Evolutionary conservation across 2,797 vertebrate species (phyloP), one percentile per base, ranked within the genome.

Genomic region (Chrosomus eos): DNA sequence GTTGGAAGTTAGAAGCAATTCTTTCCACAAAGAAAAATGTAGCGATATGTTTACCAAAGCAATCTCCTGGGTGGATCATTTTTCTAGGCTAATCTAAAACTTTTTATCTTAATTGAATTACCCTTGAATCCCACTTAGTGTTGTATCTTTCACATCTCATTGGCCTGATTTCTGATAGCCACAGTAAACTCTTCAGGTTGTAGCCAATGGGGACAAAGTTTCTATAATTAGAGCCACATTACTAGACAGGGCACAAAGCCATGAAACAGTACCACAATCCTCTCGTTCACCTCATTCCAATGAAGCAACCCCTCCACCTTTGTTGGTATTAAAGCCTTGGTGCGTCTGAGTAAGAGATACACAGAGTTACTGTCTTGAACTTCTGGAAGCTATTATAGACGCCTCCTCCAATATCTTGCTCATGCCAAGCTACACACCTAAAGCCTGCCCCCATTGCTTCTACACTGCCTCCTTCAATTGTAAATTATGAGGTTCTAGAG

Each of bases 321-420:
- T 81, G 78, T 77, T 86, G 51, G 67, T 80, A 68, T 67, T 67
- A 78, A 86, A 85, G 62, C 48, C 38, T 5, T 53, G 55, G 67
- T 81, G 58, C 8, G n/a, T 71, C 58, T 19, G 10, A 78, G 72
- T 26, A 71, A 16, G 60, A 80, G 40, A 45, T 76, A 82, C 85
- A 89, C 78, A 89, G 72, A 80, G 76, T 84, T 82, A 81, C 86
- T 88, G 87, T 88, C 81, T 55, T 21, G 40, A 73, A 74, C 43
- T 64, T 88, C 87, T 90, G 89, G 88, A 89, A 90, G 82, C 74
- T 60, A 89, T 89, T 88, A 88, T 26, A 77, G 80, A 76, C 11
- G 74, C 64, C 40, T 85, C 67, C 64, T 88, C 26, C 80, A 70
- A 55, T 88, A 79, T 74, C 14, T 7, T 40, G 71, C 84, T 85